phyloP scores from a whole-genome alignment of 2,797 vertebrate species.

The Meda fulgida region DNA sequence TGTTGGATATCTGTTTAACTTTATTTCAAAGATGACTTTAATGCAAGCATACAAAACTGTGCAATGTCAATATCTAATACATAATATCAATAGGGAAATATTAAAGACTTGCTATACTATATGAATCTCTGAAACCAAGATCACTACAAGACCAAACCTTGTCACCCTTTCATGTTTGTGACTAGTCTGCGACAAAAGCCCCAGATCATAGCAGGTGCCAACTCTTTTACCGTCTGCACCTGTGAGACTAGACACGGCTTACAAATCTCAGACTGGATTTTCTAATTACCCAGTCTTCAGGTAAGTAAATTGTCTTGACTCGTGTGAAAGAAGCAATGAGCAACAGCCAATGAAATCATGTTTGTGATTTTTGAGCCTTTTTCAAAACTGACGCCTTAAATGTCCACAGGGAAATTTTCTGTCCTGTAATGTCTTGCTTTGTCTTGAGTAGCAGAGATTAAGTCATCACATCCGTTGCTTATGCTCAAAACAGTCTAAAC shows the following conservation, averaged over 20 bases:
- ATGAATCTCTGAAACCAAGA: neutral
- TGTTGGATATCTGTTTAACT: neutral
- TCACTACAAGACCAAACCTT: constrained; percentile 5
- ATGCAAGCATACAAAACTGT: neutral
- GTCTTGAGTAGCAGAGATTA: neutral
- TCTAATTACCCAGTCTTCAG: neutral
- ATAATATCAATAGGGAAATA: neutral
- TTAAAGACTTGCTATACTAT: neutral
- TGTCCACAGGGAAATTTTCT: neutral
- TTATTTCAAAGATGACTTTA: neutral
- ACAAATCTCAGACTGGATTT: constrained; percentile 2
- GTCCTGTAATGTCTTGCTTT: neutral
- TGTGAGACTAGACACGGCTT: constrained; percentile 25
- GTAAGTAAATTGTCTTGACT: neutral
- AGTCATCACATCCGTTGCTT: neutral
- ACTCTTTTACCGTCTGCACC: neutral
- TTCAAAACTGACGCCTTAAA: neutral
- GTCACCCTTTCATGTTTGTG: neutral
- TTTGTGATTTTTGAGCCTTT: neutral
- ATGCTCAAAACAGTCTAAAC: neutral
- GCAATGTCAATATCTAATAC: neutral
- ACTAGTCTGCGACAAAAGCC: neutral
- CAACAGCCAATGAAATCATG: neutral
- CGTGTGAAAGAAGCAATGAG: neutral
- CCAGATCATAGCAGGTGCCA: neutral